Conservation (phyloP, 2,113 vertebrate genomes). For the Onychorhynchus coronatus region DNA sequence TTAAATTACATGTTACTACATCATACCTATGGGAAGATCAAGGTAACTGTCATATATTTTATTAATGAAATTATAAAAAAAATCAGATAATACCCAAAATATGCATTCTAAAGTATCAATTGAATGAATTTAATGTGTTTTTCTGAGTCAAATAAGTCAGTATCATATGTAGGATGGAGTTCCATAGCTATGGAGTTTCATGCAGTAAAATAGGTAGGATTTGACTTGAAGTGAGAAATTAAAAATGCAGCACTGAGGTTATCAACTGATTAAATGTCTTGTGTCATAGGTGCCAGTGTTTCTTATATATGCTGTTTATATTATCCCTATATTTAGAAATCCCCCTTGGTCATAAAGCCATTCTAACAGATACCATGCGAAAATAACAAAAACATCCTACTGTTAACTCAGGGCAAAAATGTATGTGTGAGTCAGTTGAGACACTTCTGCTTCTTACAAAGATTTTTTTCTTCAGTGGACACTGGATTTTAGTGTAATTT, state of each 20-base stretch:
- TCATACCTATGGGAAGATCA: background rate
- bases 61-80: background rate
- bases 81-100: background rate
- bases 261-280: background rate
- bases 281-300: background rate
- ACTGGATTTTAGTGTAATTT: background rate
- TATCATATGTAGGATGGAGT: background rate
- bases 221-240: background rate
- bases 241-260: background rate
- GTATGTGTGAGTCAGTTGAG: background rate
- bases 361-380: background rate
- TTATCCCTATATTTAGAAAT: background rate
- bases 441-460: background rate
- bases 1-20: too few relatives aligned
- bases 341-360: fast-evolving
- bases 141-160: background rate
- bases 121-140: background rate
- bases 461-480: background rate
- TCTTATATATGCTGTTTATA: background rate
- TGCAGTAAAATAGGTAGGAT: background rate
- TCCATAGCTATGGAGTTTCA: background rate
- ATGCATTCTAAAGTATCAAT: background rate
- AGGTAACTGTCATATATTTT: background rate
- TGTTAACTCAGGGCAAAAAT: background rate
- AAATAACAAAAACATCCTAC: background rate